These are phyloP conservation scores for Schizopygopsis pylzovi DNA, from an alignment of 2,797 vertebrate species.

Conservation along the genomic window DNA sequence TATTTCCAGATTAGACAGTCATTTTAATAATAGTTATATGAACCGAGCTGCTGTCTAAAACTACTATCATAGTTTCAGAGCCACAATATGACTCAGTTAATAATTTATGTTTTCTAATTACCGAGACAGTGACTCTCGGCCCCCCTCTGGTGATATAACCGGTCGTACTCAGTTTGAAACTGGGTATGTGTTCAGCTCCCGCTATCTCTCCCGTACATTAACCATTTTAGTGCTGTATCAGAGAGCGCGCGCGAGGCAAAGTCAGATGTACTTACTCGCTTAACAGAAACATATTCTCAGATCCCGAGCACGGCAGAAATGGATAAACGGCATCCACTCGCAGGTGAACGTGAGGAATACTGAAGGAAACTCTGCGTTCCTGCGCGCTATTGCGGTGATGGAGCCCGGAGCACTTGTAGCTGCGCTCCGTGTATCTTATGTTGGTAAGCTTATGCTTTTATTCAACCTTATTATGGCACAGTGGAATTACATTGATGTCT, in stretches of 20 bases:
- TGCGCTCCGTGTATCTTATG: constrained; percentile 25
- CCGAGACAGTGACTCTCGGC: constrained; percentile 31
- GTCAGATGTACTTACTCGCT: constrained; percentile 14
- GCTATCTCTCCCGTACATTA: constrained; percentile 12
- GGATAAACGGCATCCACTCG: constrained; percentile 36
- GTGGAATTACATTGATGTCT: neutral
- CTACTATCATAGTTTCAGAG: neutral
- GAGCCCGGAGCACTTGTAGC: constrained; percentile 56
- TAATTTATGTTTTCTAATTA: constrained; percentile 53
- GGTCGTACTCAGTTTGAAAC: constrained; percentile 52
- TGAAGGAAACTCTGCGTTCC: constrained; percentile 43
- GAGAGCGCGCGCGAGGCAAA: constrained; percentile 16
- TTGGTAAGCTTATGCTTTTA: constrained; percentile 35
- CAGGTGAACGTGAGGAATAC: constrained; percentile 43
- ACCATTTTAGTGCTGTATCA: constrained; percentile 23
- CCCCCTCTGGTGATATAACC: constrained; percentile 57
- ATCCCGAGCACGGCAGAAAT: constrained; percentile 23
- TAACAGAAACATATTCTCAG: constrained; percentile 20
- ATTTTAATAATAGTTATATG: neutral
- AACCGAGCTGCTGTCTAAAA: neutral
- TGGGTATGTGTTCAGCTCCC: constrained; percentile 32
- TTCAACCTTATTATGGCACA: neutral
- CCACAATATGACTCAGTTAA: constrained; percentile 35
- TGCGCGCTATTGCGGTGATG: constrained; percentile 38
- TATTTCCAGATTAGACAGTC: constrained; percentile 1